phyloP scores from a whole-genome alignment of 2,797 vertebrate genomes.

The Limosa lapponica region DNA sequence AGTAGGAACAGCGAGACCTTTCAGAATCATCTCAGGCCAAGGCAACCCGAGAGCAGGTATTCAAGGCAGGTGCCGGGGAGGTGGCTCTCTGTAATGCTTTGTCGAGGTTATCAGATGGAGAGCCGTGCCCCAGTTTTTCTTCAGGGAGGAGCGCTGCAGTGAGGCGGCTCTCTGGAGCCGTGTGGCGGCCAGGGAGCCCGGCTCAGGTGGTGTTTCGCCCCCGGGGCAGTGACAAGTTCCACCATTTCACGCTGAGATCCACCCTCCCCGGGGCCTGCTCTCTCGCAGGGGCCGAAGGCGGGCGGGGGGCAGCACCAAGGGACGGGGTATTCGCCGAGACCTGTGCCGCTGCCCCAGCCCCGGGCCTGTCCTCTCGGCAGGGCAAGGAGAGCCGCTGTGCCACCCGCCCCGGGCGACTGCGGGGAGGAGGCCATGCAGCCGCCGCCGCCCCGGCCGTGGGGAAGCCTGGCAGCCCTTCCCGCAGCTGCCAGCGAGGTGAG shows the following conservation, averaged over 20 bases:
- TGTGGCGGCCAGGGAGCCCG: fast-evolving
- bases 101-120: background rate
- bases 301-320: too few species aligned
- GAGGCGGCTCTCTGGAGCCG: background rate
- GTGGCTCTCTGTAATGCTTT: background rate
- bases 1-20: background rate
- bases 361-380: background rate
- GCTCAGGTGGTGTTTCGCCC: fast-evolving
- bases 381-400: background rate
- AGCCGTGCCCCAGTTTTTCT: fast-evolving
- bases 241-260: background rate
- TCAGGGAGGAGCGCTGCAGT: background rate
- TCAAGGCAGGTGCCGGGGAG: background rate
- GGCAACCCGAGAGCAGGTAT: fast-evolving
- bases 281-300: background rate
- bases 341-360: background rate
- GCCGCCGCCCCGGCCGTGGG: background rate
- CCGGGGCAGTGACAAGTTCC: too few species aligned
- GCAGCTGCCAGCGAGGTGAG: too few species aligned
- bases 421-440: background rate
- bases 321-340: background rate
- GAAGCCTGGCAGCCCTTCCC: background rate
- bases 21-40: background rate
- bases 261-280: too few species aligned
- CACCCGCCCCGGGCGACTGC: too few species aligned